A percentile compares a stretch with the other conserved stretches of the same genome.
Evolutionary conservation across 2,888 invertebrate species (phyloP).

Genomic region (Glomeris marginata): DNA sequence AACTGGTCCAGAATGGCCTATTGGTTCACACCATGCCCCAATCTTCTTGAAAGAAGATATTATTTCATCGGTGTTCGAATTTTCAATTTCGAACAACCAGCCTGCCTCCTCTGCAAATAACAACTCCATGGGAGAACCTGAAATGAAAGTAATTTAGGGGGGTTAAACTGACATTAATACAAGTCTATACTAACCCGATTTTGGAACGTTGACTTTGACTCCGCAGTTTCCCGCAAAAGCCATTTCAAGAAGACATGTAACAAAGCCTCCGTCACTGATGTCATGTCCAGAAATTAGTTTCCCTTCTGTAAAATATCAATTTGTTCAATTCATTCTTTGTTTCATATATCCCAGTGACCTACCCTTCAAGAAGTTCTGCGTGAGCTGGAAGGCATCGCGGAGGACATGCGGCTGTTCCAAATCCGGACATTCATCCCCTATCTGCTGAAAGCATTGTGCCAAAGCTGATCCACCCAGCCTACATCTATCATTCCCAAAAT

Average conservation of each 20-base stretch:
- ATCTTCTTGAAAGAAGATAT: slow-evolving; percentile 43
- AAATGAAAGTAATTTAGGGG: neutral
- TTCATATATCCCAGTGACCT: slow-evolving; percentile 15
- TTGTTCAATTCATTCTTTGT: neutral
- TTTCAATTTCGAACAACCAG: slow-evolving; percentile 59
- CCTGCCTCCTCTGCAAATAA: slow-evolving; percentile 77
- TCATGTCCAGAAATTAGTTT: slow-evolving; percentile 78
- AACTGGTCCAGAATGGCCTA: slow-evolving; percentile 49
- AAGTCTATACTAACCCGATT: neutral
- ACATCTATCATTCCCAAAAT: slow-evolving; percentile 38
- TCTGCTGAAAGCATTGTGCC: slow-evolving; percentile 75
- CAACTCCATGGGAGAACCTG: slow-evolving; percentile 39
- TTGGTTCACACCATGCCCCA: slow-evolving; percentile 45
- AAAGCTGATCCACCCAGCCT: slow-evolving; percentile 84
- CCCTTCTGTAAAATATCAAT: slow-evolving; percentile 35
- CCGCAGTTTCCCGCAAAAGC: slow-evolving; percentile 85
- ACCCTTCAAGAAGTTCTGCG: slow-evolving; percentile 69
- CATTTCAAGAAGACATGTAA: slow-evolving; percentile 86
- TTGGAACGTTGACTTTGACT: slow-evolving; percentile 32
- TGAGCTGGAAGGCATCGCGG: slow-evolving; percentile 59
- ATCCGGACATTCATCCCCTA: slow-evolving; percentile 67
- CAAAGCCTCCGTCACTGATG: slow-evolving; percentile 88
- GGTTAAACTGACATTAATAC: neutral
- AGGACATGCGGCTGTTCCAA: slow-evolving; percentile 52
- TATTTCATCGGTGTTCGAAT: slow-evolving; percentile 41